Evolutionary conservation across 2,797 vertebrate species (phyloP).

Genomic region (Salmo trutta): DNA sequence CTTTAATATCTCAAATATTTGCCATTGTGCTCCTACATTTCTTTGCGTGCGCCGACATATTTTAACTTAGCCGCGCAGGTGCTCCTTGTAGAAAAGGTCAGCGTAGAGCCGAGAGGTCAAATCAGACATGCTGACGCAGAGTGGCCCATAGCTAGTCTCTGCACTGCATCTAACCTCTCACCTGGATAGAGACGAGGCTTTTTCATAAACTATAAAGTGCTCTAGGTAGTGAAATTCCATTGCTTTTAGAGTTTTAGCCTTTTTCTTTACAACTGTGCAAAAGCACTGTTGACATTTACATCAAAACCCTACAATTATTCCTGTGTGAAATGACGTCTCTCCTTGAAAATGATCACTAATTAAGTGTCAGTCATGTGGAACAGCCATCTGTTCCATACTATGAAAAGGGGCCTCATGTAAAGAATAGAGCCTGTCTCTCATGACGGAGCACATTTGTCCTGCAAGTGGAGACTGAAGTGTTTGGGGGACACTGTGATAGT

Average conservation of each 20-base stretch:
- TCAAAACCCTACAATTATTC: background rate
- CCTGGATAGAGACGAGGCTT: background rate
- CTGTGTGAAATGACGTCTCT: background rate
- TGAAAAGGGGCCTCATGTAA: background rate
- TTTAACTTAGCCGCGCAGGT: no score
- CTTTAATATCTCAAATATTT: no score
- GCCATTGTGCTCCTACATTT: no score
- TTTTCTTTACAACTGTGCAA: background rate
- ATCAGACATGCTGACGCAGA: background rate
- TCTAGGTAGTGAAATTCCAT: background rate
- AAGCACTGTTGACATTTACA: background rate
- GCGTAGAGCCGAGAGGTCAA: no score
- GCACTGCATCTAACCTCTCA: background rate
- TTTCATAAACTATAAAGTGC: background rate
- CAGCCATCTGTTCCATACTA: background rate
- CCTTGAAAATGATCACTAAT: background rate
- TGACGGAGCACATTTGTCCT: slow-evolving; percentile 12
- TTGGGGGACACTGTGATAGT: background rate
- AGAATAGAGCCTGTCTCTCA: background rate
- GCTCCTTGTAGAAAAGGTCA: no score
- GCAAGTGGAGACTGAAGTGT: background rate
- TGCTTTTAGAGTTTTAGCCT: background rate
- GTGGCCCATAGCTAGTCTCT: background rate
- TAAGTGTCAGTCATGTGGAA: background rate
- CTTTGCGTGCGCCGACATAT: no score